phyloP scores from a whole-genome alignment of 2,113 vertebrate species.

The Myotis davidii region DNA sequence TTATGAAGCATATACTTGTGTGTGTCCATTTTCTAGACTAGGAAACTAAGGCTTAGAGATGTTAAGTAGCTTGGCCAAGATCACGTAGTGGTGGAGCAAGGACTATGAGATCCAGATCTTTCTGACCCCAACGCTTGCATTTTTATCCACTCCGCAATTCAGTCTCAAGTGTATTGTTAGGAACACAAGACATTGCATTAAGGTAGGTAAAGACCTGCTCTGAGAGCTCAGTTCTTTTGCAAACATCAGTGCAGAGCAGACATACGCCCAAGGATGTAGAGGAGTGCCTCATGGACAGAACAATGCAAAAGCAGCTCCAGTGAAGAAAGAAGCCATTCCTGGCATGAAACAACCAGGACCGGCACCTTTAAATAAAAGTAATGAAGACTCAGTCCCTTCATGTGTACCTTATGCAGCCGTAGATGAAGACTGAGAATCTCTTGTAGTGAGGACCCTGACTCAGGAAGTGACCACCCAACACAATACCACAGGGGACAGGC shows the following conservation, averaged over 20 bases:
- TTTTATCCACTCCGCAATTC: not conserved
- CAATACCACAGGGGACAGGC: not conserved
- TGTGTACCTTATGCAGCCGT: not conserved
- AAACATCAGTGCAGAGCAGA: not conserved
- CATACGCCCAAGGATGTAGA: not conserved
- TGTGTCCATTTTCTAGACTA: conserved; percentile 32
- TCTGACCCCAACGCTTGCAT: not conserved
- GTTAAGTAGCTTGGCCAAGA: not conserved
- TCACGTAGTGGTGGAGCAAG: not conserved
- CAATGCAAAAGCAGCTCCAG: not conserved
- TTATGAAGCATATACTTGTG: not conserved
- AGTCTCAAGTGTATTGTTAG: not conserved
- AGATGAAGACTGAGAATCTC: not conserved
- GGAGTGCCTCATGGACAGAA: not conserved
- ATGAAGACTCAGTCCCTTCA: not conserved
- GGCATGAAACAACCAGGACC: not conserved
- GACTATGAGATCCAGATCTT: not conserved
- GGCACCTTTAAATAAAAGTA: not conserved
- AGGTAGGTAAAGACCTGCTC: not conserved
- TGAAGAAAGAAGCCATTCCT: not conserved
- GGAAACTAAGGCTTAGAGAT: not conserved
- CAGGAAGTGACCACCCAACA: not conserved
- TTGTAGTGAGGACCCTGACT: not conserved
- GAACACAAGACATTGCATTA: not conserved
- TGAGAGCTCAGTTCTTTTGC: not conserved